Percentiles rank a stretch among this genome's conserved stretches.
phyloP scores from a whole-genome alignment of 1,140 invertebrate genomes.

The Phortica variegata region DNA sequence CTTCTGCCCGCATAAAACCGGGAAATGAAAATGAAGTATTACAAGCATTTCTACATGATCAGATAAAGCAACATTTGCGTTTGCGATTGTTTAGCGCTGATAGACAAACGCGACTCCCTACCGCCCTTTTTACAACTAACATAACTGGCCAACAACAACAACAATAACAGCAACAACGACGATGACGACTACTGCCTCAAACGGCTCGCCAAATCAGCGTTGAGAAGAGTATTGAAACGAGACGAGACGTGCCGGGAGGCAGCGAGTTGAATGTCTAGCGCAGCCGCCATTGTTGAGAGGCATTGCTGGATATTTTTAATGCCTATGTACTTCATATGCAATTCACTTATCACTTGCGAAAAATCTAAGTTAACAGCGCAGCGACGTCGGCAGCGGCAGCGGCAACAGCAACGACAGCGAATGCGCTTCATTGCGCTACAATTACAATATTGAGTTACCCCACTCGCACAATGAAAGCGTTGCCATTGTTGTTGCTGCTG shows the following conservation, averaged over 20 bases:
- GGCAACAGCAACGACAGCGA: slow-evolving; percentile 21
- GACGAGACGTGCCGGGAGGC: slow-evolving; percentile 13
- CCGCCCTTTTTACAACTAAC: too few species aligned
- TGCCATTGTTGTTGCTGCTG: too few species aligned
- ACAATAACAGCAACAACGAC: not conserved
- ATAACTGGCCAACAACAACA: not conserved
- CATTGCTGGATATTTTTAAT: slow-evolving; percentile 22
- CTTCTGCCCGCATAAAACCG: too few species aligned
- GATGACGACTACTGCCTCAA: not conserved
- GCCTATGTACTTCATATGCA: slow-evolving; percentile 46
- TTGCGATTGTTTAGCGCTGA: slow-evolving; percentile 53
- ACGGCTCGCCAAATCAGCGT: too few species aligned
- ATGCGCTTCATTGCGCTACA: slow-evolving; percentile 56
- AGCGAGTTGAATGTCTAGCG: slow-evolving; percentile 6
- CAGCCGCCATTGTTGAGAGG: slow-evolving; percentile 35
- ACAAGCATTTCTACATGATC: slow-evolving; percentile 57
- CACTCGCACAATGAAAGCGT: not conserved
- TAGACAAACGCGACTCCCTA: too few species aligned
- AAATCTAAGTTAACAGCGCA: slow-evolving; percentile 42
- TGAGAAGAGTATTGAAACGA: too few species aligned
- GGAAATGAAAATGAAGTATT: slow-evolving; percentile 55
- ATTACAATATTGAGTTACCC: slow-evolving; percentile 58
- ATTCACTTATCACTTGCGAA: slow-evolving; percentile 54
- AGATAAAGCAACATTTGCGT: slow-evolving; percentile 56
- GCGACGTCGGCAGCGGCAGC: slow-evolving; percentile 11